Percentiles rank a stretch among this genome's conserved stretches.
phyloP scores from a whole-genome alignment of 2,797 vertebrate genomes.

The Heteromormyrus szaboi region DNA sequence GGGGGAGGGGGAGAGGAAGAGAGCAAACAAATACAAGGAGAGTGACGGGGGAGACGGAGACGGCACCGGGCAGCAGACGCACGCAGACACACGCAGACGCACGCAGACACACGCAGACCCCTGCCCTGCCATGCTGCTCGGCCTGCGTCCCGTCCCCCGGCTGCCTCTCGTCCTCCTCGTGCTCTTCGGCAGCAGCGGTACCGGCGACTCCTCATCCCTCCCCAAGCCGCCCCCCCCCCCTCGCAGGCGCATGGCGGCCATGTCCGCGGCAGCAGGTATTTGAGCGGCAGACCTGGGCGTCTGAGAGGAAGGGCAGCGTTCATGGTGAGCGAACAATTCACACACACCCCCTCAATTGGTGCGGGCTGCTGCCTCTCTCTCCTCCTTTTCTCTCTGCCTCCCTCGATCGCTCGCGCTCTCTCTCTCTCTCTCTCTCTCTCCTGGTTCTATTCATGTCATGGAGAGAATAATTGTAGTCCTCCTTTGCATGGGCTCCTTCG shows the following conservation, averaged over 20 bases:
- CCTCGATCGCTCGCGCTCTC: not conserved
- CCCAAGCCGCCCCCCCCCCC: slow-evolving; percentile 24
- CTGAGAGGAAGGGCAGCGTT: slow-evolving; percentile 63
- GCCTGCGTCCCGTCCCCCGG: slow-evolving; percentile 33
- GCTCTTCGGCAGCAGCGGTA: slow-evolving; percentile 1
- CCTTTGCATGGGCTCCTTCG: slow-evolving; percentile 27
- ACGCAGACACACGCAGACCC: slow-evolving; percentile 15
- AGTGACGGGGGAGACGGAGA: not conserved
- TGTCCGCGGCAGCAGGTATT: slow-evolving; percentile 40
- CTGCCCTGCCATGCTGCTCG: slow-evolving; percentile 32
- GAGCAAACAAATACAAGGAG: slow-evolving; percentile 22
- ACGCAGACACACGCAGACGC: slow-evolving; percentile 20
- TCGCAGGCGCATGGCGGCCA: not conserved
- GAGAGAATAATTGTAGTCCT: not conserved
- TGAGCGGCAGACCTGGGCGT: slow-evolving; percentile 29
- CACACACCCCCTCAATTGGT: not conserved
- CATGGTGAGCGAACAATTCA: slow-evolving; percentile 65
- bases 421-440: not conserved
- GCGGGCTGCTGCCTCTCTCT: not conserved
- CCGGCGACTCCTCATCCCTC: slow-evolving; percentile 21
- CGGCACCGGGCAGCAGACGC: slow-evolving; percentile 20
- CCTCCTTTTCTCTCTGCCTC: not conserved
- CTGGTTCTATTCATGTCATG: not conserved
- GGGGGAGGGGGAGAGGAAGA: not conserved
- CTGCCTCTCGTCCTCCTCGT: slow-evolving; percentile 28